Percentiles rank a stretch among this genome's conserved stretches.
These are phyloP conservation scores for Sphenodon punctatus DNA, from an alignment of 2,797 vertebrate species.

Conservation along the genomic window DNA sequence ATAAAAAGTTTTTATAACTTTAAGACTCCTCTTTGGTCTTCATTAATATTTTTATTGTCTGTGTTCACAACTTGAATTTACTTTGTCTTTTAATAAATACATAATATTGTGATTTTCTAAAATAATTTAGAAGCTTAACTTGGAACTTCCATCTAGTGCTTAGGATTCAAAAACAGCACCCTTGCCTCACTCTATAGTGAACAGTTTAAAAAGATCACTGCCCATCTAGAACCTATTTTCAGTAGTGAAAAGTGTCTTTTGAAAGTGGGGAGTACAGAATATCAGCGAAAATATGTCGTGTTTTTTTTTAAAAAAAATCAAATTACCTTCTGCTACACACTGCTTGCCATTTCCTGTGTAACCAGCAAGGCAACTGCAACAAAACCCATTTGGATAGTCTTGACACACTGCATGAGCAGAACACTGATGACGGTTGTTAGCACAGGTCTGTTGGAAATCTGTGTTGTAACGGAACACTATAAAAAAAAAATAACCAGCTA, in stretches of 20 bases:
- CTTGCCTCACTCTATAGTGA: not conserved
- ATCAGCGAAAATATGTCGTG: not conserved
- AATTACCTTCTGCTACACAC: constrained; percentile 92
- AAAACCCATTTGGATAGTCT: constrained; percentile 88
- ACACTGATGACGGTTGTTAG: constrained; percentile 87
- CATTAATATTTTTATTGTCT: not conserved
- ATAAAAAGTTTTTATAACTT: no score
- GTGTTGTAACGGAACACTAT: constrained; percentile 92
- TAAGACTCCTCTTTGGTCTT: no score
- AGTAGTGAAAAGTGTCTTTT: not conserved
- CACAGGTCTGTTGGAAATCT: constrained; percentile 80
- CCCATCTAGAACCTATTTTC: not conserved
- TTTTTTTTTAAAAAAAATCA: not conserved
- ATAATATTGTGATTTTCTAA: not conserved
- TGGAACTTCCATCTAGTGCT: not conserved
- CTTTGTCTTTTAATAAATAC: no score
- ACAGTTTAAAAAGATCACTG: not conserved
- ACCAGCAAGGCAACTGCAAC: constrained; percentile 90
- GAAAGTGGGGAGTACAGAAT: no score
- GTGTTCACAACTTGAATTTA: no score
- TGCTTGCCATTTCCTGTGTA: constrained; percentile 94
- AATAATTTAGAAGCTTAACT: not conserved
- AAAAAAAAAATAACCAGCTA: constrained; percentile 22
- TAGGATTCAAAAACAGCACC: not conserved
- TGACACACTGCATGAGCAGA: constrained; percentile 88